Evolutionary conservation across 2,113 vertebrate genomes (phyloP).

Genomic region (Chauna torquata): DNA sequence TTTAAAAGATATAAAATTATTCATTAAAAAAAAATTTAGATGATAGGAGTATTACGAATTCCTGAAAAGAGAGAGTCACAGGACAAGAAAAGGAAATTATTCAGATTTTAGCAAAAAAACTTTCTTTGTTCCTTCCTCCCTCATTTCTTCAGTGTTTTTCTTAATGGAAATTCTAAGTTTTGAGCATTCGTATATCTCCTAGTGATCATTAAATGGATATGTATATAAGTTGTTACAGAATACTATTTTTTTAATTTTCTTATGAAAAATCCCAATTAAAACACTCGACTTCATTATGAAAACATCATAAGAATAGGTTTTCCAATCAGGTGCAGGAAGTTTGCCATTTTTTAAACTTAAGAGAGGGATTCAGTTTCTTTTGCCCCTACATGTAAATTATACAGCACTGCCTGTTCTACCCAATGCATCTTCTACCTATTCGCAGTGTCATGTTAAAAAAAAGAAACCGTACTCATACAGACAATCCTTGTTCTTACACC

Average conservation of each 20-base stretch:
- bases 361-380: background rate
- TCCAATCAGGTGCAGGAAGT: background rate
- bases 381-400: background rate
- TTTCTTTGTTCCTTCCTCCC: background rate
- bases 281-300: background rate
- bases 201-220: background rate
- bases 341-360: background rate
- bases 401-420: background rate
- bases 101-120: background rate
- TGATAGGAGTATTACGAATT: background rate
- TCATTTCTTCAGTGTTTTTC: background rate
- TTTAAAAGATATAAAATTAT: background rate
- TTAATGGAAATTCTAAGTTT: background rate
- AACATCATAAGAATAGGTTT: background rate
- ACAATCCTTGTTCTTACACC: background rate
- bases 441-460: background rate
- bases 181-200: background rate
- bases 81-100: background rate
- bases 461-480: background rate
- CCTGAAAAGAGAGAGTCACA: background rate
- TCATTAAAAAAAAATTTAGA: background rate
- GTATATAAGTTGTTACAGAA: background rate
- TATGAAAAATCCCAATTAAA: background rate
- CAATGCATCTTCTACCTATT: background rate
- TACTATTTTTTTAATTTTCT: background rate